Conservation (phyloP, 2,113 vertebrate species). For the Physeter macrocephalus region DNA sequence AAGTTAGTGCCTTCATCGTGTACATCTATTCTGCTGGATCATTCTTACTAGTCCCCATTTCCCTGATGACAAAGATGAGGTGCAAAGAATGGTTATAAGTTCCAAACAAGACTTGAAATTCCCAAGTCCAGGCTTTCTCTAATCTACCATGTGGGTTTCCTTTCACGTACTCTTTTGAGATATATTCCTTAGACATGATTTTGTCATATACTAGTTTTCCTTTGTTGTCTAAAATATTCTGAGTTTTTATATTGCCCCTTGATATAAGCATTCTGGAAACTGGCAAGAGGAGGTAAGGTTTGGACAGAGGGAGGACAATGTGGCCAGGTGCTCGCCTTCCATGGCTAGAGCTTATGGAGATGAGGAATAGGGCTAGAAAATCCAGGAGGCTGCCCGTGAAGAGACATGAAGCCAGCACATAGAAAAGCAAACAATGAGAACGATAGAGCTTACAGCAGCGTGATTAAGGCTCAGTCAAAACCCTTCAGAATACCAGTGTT, state of each 20-base stretch:
- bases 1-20: fast-evolving
- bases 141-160: too few relatives aligned
- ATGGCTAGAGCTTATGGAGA: not conserved
- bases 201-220: not conserved
- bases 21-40: fast-evolving
- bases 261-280: not conserved
- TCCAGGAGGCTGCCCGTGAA: fast-evolving
- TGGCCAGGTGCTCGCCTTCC: too few relatives aligned
- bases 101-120: not conserved
- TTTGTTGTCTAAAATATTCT: not conserved
- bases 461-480: not conserved
- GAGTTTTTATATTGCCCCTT: not conserved
- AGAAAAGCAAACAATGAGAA: not conserved
- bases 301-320: not conserved
- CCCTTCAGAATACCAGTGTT: not conserved
- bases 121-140: not conserved
- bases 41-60: not conserved
- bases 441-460: too few relatives aligned
- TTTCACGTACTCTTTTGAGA: not conserved
- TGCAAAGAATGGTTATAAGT: not conserved
- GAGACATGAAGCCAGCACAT: fast-evolving
- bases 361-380: too few relatives aligned
- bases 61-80: not conserved
- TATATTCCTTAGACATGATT: not conserved
- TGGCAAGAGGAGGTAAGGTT: not conserved